These are phyloP conservation scores for Fistularia commersonii DNA, from an alignment of 2,797 vertebrate genomes.

Conservation along the genomic window DNA sequence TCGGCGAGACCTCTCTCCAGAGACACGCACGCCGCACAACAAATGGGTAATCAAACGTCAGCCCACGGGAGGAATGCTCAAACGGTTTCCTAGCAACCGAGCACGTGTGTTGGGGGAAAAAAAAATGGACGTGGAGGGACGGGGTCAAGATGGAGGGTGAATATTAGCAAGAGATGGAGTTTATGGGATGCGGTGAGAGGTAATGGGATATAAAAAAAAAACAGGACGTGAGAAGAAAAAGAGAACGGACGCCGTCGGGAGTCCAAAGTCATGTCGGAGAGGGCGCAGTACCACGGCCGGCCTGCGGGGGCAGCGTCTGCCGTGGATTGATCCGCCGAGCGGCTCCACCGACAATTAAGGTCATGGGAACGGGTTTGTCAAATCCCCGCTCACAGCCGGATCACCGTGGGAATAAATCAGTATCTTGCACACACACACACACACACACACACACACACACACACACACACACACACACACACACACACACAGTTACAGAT, in stretches of 20 bases:
- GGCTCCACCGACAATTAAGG: slow-evolving; percentile 50
- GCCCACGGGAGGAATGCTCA: slow-evolving; percentile 63
- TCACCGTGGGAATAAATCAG: slow-evolving; percentile 56
- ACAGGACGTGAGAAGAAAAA: slow-evolving; percentile 17
- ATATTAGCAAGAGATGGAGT: slow-evolving; percentile 52
- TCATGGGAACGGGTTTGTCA: slow-evolving; percentile 46
- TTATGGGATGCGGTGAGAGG: slow-evolving; percentile 48
- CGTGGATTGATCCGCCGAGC: slow-evolving; percentile 41
- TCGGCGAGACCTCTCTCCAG: slow-evolving; percentile 62
- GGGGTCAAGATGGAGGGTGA: slow-evolving; percentile 54
- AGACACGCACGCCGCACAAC: slow-evolving; percentile 58
- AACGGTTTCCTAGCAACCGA: slow-evolving; percentile 82
- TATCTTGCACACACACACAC: too few relatives aligned
- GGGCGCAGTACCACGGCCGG: slow-evolving; percentile 47
- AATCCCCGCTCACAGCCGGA: slow-evolving; percentile 49
- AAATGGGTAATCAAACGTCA: slow-evolving; percentile 87
- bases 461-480: too few relatives aligned
- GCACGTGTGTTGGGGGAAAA: slow-evolving; percentile 61
- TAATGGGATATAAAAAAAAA: slow-evolving; percentile 18
- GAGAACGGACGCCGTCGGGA: slow-evolving; percentile 37
- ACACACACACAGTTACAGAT: slow-evolving; percentile 54
- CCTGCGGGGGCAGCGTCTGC: slow-evolving; percentile 68
- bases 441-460: too few relatives aligned
- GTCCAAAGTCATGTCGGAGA: slow-evolving; percentile 44
- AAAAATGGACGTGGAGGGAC: too few relatives aligned